Evolutionary conservation across 37 sponge, comb jelly and placozoan genomes (phyloP), one percentile per base, ranked within the genome.

Genomic region (Amphimedon queenslandica): DNA sequence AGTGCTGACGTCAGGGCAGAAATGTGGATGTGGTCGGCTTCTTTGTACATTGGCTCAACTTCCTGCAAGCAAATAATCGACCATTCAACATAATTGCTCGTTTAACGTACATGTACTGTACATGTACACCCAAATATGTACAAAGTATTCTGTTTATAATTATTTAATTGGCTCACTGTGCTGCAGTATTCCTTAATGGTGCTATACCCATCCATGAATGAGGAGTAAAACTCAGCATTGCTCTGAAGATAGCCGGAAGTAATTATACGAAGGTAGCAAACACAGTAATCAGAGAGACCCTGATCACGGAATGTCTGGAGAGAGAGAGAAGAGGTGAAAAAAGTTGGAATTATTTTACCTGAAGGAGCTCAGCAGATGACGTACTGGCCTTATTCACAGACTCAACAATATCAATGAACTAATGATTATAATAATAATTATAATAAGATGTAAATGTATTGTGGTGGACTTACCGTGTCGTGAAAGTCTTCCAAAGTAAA

Each of bases 11-110:
- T 87, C 63, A 99, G 85, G 24, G 93, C 99, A 13, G 76, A 79
- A 55, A 95, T 90, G 67, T 99, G 99, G 24, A 99, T 41, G 79
- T 99, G 99, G 73, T 99, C 99, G 64, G 93, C 82, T 73, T 99
- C 99, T 1, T 69, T 29, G 40, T 82, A 80, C 90, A 99, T 95
- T 30, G 99, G 99, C 81, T 96, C 93, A 31, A 99, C 99, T 65
- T 99, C 99, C 94, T 98, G 42, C 37, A 57, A 68, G 63, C 20
- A 20, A 38, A 4, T 35, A n/a, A n/a, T n/a, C n/a, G n/a, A n/a
- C n/a, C n/a, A n/a, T 21, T 16, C 11, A n/a, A n/a, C 24, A 23
- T 53, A 23, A 53, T 18, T 21, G 56, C 18, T 23, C 20, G n/a
- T n/a, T n/a, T 63, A 10, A 63, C 10, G 8, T 23, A 63, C 10